A percentile compares a stretch with the other conserved stretches of the same genome.
Evolutionary conservation across 2,113 vertebrate genomes (phyloP).

Genomic region (Gavialis gangeticus): DNA sequence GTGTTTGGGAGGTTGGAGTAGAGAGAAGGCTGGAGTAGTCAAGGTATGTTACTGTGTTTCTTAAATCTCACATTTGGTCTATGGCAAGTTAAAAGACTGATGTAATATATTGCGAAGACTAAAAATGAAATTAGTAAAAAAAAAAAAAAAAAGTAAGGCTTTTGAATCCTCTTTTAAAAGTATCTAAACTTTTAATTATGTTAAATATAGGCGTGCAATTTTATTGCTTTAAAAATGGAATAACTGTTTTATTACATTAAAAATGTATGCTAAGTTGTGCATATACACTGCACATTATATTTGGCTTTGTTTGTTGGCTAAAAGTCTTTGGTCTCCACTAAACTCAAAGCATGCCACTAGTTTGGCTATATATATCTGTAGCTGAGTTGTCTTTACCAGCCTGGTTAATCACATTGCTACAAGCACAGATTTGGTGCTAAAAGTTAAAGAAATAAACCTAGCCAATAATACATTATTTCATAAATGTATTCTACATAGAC

Average conservation of each 20-base stretch:
- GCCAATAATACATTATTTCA: neutral
- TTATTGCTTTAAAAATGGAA: neutral
- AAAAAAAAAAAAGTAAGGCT: neutral
- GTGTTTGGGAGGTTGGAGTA: neutral
- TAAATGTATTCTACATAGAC: neutral
- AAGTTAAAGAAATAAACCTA: neutral
- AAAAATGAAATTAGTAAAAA: neutral
- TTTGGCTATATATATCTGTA: neutral
- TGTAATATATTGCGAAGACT: conserved; percentile 18
- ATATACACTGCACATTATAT: neutral
- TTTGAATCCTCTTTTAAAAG: neutral
- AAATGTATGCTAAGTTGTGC: neutral
- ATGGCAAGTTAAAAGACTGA: neutral
- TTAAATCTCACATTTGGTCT: neutral
- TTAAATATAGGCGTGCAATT: conserved; percentile 24
- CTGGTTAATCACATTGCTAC: neutral
- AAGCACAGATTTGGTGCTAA: neutral
- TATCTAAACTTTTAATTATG: neutral
- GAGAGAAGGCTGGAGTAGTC: neutral
- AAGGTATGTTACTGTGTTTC: neutral
- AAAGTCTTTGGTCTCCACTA: neutral
- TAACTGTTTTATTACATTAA: neutral
- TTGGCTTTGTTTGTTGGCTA: neutral
- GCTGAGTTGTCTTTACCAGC: neutral
- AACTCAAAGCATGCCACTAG: neutral